A percentile compares a stretch with the other conserved stretches of the same genome.
phyloP scores from a whole-genome alignment of 2,113 vertebrate genomes.

The Butorides virescens region DNA sequence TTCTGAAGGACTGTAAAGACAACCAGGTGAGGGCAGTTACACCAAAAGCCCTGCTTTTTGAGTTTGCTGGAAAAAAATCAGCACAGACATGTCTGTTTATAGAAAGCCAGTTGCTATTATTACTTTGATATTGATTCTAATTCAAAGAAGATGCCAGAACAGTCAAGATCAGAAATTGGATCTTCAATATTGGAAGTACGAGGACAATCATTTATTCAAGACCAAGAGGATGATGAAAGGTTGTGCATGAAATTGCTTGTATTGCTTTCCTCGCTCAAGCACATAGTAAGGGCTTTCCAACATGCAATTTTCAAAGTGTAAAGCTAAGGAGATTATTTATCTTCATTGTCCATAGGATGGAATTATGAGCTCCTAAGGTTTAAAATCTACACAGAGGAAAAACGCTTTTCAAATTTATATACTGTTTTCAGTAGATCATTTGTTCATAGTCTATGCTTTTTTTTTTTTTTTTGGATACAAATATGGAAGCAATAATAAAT shows the following conservation, averaged over 20 bases:
- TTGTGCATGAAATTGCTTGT: background rate
- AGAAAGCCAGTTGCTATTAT: background rate
- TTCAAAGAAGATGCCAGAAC: background rate
- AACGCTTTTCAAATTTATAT: background rate
- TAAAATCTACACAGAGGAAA: background rate
- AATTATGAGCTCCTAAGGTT: background rate
- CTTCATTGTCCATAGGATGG: background rate
- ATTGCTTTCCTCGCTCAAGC: background rate
- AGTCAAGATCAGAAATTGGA: background rate
- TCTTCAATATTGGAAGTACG: background rate
- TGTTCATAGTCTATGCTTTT: background rate
- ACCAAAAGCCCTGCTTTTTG: background rate
- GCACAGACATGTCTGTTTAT: background rate
- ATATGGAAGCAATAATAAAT: constrained; percentile 75
- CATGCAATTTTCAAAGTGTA: background rate
- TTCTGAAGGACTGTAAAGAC: background rate
- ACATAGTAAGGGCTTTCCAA: background rate
- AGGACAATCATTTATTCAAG: background rate
- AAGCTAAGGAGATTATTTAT: background rate
- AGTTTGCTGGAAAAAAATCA: background rate
- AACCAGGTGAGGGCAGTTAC: background rate
- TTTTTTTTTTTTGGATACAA: constrained; percentile 7
- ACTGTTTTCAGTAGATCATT: background rate
- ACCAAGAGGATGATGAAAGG: background rate
- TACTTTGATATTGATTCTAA: background rate